These are phyloP conservation scores for Agonum fuliginosum DNA, from an alignment of 2,888 invertebrate species.

Conservation along the genomic window DNA sequence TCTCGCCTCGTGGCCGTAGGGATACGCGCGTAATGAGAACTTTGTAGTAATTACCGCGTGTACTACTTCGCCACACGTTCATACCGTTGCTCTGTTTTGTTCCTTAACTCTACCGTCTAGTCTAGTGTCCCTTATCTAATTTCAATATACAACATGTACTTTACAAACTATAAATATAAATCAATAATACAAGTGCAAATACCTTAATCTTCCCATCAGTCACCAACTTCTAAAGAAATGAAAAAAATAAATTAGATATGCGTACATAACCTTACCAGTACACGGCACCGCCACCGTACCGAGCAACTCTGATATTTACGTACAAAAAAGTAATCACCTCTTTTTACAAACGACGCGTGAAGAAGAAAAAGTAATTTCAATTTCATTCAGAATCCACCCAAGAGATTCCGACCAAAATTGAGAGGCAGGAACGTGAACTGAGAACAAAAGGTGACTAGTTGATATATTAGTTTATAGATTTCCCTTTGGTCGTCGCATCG, in stretches of 20 bases:
- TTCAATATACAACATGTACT: neutral
- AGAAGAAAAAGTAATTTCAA: conserved; percentile 56
- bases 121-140: neutral
- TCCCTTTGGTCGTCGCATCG: conserved; percentile 44
- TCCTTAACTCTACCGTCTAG: neutral
- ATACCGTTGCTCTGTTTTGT: too few species aligned
- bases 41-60: conserved; percentile 7
- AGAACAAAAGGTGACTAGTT: conserved; percentile 56
- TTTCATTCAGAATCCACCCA: conserved; percentile 53
- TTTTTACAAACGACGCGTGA: conserved; percentile 52
- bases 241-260: conserved; percentile 51
- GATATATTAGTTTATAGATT: conserved; percentile 58
- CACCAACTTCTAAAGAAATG: conserved; percentile 13
- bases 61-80: neutral
- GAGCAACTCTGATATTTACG: conserved; percentile 47
- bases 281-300: conserved; percentile 3
- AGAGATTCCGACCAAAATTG: conserved; percentile 52
- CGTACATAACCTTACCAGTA: conserved; percentile 39
- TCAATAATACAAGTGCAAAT: neutral
- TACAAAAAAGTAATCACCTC: conserved; percentile 50
- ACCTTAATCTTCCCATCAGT: too few species aligned
- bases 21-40: neutral
- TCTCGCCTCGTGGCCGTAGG: neutral
- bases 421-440: conserved; percentile 53
- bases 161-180: neutral